Base-by-base conservation (phyloP, 2,888 invertebrate species). In the Cantharis lateralis region DNA sequence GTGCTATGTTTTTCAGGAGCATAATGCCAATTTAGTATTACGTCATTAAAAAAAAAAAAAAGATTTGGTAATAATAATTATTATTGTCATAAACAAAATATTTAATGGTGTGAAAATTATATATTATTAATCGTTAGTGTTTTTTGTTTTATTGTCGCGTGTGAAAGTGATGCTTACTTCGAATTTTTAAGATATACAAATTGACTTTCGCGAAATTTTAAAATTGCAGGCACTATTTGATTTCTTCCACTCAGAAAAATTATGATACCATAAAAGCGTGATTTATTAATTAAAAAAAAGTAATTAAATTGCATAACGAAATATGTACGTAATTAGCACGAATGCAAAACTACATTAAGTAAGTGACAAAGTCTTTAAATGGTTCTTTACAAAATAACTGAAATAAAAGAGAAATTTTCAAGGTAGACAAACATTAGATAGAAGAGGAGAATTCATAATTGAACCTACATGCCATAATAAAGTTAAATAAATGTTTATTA, bases 401-500 rank as follows among this genome's bases (percentile, higher is more conserved):
- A 48, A 48, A 20, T 71, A 62, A 63, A 71, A 71, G 71, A 71
- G 71, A 71, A 71, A 71, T 48, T 71, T 28, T 62, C 71, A 71
- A 71, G 62, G 62, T 24, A 16, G 24, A 62, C 26, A 20, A 18
- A 20, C 16, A 15, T 62, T 69, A 28, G 71, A 62, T 24, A 26
- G 61, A 71, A 62, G 24, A 48, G 48, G 61, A 26, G 62, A 20
- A 63, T 61, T 62, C 20, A 62, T 63, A 63, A 62, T 20, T 71
- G 62, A 71, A 62, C 62, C 11, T 18, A 63, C 64, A 13, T 68
- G 64, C 64, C 24, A 61, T 20, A 48, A 48, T 48, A 61, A 69
- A 73, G 48, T 64, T 13, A 72, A 73, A 70, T 76, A 72, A 76
- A 72, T 66, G 72, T 28, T 16, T 70, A 66, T 73, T 73, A 70